Percentiles rank a stretch among this genome's conserved stretches.
Evolutionary conservation across 2,797 vertebrate genomes (phyloP).

Genomic region (Anabacerthia variegaticeps): DNA sequence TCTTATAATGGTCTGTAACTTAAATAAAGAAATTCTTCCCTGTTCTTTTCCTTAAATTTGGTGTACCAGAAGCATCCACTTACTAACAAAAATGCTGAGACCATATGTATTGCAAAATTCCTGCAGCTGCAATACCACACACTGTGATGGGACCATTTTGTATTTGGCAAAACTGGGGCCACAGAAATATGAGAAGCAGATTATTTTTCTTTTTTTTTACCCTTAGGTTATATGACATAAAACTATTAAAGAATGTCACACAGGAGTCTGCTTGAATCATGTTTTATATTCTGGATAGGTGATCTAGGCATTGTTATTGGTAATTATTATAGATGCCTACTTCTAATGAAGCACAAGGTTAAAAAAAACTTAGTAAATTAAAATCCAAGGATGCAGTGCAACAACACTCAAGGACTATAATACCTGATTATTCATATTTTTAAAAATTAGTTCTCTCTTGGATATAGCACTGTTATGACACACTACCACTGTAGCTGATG

Average conservation of each 20-base stretch:
- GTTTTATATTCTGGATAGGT: neutral
- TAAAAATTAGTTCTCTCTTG: fast-evolving
- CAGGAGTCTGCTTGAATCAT: neutral
- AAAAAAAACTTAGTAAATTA: neutral
- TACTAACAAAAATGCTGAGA: neutral
- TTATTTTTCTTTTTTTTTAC: neutral
- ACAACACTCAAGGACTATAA: neutral
- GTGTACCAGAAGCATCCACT: neutral
- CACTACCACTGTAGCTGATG: neutral
- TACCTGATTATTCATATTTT: neutral
- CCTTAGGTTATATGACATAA: neutral
- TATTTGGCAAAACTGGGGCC: neutral
- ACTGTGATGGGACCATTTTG: neutral
- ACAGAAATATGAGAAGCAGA: neutral
- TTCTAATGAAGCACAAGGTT: neutral
- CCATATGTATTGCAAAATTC: neutral
- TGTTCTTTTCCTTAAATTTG: neutral
- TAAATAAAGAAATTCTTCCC: neutral
- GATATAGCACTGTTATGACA: neutral
- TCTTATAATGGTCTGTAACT: neutral
- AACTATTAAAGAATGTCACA: neutral
- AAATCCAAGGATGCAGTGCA: neutral
- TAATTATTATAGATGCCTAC: neutral
- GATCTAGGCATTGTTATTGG: neutral
- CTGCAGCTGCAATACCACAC: neutral